Percentiles rank a stretch among this genome's conserved stretches.
Evolutionary conservation across 2,797 vertebrate species (phyloP).

Genomic region (Myotis planiceps): DNA sequence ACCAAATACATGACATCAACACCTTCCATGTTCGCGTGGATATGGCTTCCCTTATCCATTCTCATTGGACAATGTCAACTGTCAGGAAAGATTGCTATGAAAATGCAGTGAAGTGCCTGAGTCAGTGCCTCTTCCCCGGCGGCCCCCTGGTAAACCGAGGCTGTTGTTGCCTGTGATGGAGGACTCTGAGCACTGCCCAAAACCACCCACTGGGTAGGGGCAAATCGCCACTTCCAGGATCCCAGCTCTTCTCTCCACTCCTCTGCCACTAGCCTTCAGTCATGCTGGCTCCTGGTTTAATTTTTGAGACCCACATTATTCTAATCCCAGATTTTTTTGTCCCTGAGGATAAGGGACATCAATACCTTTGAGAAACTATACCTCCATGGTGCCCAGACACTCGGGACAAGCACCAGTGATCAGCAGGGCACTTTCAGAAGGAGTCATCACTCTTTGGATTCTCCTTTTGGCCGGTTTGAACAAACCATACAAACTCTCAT

Average conservation of each 20-base stretch:
- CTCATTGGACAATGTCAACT: background rate
- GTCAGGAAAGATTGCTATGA: background rate
- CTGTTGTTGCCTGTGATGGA: background rate
- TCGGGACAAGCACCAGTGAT: background rate
- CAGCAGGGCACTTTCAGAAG: background rate
- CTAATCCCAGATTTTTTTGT: background rate
- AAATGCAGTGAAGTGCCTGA: background rate
- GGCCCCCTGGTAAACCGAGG: background rate
- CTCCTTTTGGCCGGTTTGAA: background rate
- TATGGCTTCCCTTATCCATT: background rate
- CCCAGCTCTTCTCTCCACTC: background rate
- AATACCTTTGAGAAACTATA: background rate
- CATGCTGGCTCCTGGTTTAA: background rate
- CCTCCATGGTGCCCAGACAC: background rate
- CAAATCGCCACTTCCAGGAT: no score
- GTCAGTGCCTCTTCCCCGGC: background rate
- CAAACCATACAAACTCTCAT: background rate
- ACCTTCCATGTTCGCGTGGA: accelerated
- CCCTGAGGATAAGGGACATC: background rate
- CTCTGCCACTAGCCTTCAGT: background rate
- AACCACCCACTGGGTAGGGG: background rate
- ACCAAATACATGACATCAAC: background rate
- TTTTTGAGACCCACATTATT: background rate
- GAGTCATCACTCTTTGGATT: background rate
- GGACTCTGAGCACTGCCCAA: background rate